Evolutionary conservation across 1,140 invertebrate species (phyloP).

Genomic region (Pomacea maculata): DNA sequence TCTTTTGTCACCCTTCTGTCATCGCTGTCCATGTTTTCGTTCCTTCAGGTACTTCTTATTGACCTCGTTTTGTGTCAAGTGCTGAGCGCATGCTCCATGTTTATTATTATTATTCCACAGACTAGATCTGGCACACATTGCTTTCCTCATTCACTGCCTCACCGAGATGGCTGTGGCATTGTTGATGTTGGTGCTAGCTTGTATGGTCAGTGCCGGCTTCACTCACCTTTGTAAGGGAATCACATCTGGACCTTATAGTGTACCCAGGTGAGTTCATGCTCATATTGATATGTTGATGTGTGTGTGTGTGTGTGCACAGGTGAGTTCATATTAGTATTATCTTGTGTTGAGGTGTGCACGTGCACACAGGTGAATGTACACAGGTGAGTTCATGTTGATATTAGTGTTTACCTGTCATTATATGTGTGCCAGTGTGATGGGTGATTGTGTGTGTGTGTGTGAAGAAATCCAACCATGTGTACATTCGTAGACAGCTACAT

Average conservation of each 20-base stretch:
- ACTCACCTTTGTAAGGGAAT: conserved; percentile 27
- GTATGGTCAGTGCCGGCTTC: conserved; percentile 34
- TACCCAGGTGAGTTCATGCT: neutral
- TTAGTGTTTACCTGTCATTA: no score
- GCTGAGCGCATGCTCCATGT: no score
- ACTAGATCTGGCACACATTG: conserved; percentile 27
- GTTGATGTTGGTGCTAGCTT: conserved; percentile 34
- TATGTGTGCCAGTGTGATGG: no score
- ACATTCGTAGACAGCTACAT: no score
- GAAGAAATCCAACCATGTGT: no score
- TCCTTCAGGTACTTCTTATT: neutral
- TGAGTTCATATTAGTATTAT: no score
- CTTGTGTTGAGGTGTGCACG: neutral
- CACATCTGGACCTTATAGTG: neutral
- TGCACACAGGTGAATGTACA: no score
- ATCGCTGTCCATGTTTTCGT: neutral
- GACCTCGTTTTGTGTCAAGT: neutral
- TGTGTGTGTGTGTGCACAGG: neutral
- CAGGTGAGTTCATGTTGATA: no score
- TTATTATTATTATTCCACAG: conserved; percentile 4
- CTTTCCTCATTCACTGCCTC: conserved; percentile 30
- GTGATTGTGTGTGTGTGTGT: no score
- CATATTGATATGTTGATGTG: neutral
- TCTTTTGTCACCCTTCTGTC: neutral
- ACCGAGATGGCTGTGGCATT: conserved; percentile 27